Evolutionary conservation across 1,140 invertebrate genomes (phyloP).

Genomic region (Diachasmimorpha longicaudata): DNA sequence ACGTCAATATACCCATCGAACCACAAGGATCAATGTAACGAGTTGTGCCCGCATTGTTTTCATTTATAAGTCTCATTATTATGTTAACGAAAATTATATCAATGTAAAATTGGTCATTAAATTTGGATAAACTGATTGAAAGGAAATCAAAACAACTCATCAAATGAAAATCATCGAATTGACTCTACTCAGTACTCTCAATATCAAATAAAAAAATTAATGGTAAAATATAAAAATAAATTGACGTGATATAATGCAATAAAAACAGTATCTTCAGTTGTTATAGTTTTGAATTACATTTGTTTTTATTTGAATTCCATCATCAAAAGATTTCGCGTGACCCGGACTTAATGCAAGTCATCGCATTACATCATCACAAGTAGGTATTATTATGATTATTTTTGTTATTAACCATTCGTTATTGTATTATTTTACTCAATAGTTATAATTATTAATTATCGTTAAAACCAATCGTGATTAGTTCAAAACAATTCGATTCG

Average conservation of each 20-base stretch:
- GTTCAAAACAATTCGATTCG: constrained; percentile 42
- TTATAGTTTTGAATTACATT: constrained; percentile 62
- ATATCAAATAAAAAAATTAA: constrained; percentile 33
- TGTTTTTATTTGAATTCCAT: constrained; percentile 64
- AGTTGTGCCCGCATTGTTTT: constrained; percentile 3
- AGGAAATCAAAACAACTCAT: constrained; percentile 32
- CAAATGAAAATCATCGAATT: constrained; percentile 22
- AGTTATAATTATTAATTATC: constrained; percentile 50
- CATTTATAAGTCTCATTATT: background rate
- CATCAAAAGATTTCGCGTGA: constrained; percentile 61
- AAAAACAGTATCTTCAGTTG: constrained; percentile 57
- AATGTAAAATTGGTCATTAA: background rate
- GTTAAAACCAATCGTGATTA: constrained; percentile 50
- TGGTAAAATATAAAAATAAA: constrained; percentile 43
- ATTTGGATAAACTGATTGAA: background rate
- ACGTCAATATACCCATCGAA: constrained; percentile 28
- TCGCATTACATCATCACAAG: constrained; percentile 62
- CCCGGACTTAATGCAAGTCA: constrained; percentile 60
- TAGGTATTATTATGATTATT: constrained; percentile 43
- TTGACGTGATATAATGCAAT: constrained; percentile 47
- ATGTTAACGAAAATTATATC: constrained; percentile 21
- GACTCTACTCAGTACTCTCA: background rate
- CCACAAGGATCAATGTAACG: constrained; percentile 25
- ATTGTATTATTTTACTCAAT: constrained; percentile 47
- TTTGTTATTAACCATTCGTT: constrained; percentile 51